phyloP scores from a whole-genome alignment of 1,140 invertebrate genomes.

The Charaxes varanes region DNA sequence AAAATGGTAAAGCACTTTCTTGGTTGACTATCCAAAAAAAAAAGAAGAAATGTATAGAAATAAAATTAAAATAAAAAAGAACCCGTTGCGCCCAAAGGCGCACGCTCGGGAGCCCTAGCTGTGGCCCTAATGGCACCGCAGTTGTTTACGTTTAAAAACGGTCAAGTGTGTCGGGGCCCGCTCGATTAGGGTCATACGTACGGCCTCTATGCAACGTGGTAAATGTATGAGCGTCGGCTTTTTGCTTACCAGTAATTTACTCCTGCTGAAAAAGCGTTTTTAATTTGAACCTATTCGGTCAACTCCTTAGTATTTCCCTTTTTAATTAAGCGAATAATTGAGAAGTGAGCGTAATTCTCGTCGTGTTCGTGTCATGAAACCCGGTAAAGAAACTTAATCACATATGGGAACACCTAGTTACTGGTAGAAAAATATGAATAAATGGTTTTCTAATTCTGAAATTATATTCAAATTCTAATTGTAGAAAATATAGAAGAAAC shows the following conservation, averaged over 20 bases:
- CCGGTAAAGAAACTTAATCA: too few species aligned
- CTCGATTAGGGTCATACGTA: conserved; percentile 20
- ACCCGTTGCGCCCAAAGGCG: not conserved
- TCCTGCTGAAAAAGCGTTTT: conserved; percentile 4
- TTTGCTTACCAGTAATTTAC: not conserved
- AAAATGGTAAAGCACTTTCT: too few species aligned
- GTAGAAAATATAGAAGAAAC: too few species aligned
- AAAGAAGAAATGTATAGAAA: too few species aligned
- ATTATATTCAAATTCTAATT: too few species aligned
- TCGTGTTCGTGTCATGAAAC: too few species aligned
- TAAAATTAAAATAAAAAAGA: not conserved
- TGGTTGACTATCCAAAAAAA: too few species aligned
- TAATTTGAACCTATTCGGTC: not conserved
- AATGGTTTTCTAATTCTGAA: too few species aligned
- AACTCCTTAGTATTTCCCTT: conserved; percentile 4
- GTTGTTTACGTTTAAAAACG: conserved; percentile 21
- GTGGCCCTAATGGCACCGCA: conserved; percentile 4
- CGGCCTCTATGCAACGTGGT: conserved; percentile 11
- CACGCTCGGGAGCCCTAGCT: conserved; percentile 1
- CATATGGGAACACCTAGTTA: too few species aligned
- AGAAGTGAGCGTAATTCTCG: too few species aligned
- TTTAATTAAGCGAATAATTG: too few species aligned
- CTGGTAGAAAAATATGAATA: too few species aligned
- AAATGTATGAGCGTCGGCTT: conserved; percentile 10
- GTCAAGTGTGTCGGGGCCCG: conserved; percentile 18